Base-by-base conservation (phyloP, 2,113 vertebrate species). In the Pelmatolapia mariae region DNA sequence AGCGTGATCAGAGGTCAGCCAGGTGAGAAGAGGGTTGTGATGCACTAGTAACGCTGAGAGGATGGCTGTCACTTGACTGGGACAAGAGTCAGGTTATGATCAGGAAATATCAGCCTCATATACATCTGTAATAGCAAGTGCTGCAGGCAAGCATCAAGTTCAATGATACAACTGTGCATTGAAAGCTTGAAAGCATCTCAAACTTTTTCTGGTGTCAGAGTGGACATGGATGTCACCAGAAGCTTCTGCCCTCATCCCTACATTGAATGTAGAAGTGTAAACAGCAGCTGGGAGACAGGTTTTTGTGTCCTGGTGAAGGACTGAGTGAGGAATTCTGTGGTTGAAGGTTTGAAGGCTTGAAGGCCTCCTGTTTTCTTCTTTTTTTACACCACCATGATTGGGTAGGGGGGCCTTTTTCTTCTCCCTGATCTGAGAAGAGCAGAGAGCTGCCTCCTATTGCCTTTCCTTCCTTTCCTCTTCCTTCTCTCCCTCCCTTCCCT, bases 401-500 rank as follows among this genome's bases (percentile, higher is more conserved):
- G 22, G 68, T 43, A 15, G 40, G 68, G 40, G 66, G 36, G n/a
- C 7, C 12, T 15, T 87, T 87, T 86, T 89, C 85, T 88, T 80
- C 91, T 87, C 66, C 80, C 52, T 89, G 56, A 76, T 87, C 81
- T 45, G 50, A 87, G 86, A 82, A 82, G 68, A 88, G 81, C 73
- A 80, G 36, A 88, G 54, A 86, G 53, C 79, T 85, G 86, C 71
- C 88, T 93, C 89, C 89, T 88, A 47, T 78, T 36, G 68, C 81
- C 86, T 92, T 85, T 86, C 89, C 89, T 89, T 81, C 81, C 81
- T 84, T 71, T 78, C 87, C 84, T 89, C 83, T 87, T 84, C 86
- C 89, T 91, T 86, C 79, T 86, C 86, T 93, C 87, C 82, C 80
- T 81, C 78, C 89, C 88, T 89, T 86, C 80, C 87, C 88, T 89